Evolutionary conservation across 1,140 invertebrate species (phyloP).

Genomic region (Caenorhabditis remanei): DNA sequence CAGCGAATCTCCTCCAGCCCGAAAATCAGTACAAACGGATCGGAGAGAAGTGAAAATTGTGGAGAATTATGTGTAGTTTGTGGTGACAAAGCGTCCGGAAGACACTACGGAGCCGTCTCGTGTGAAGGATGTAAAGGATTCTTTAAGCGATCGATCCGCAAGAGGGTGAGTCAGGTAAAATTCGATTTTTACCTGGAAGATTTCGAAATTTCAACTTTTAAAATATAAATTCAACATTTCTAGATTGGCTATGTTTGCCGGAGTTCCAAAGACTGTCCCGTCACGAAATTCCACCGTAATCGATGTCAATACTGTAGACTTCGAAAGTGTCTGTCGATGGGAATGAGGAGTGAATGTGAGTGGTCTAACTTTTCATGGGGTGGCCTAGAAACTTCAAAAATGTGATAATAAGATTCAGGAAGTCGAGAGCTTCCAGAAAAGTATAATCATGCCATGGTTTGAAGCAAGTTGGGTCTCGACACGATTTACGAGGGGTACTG

Average conservation of each 20-base stretch:
- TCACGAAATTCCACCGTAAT: constrained; percentile 94
- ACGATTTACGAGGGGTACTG: neutral
- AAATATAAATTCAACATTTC: constrained; percentile 9
- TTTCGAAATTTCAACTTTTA: neutral
- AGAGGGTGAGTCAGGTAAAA: constrained; percentile 66
- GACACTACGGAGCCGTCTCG: constrained; percentile 80
- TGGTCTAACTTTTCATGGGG: neutral
- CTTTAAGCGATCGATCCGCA: constrained; percentile 74
- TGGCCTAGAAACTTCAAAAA: neutral
- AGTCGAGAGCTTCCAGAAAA: neutral
- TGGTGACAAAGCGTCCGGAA: constrained; percentile 79
- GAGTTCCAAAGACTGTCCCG: constrained; percentile 93
- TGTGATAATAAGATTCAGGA: neutral
- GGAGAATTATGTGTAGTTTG: constrained; percentile 78
- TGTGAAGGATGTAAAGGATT: constrained; percentile 86
- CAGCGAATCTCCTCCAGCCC: constrained; percentile 27
- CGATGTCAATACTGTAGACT: constrained; percentile 96
- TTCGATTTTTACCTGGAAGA: constrained; percentile 13
- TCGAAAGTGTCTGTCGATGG: constrained; percentile 94
- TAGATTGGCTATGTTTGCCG: constrained; percentile 91
- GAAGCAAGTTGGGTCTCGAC: neutral
- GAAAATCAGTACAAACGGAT: neutral
- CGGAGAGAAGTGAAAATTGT: constrained; percentile 40
- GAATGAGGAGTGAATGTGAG: constrained; percentile 98
- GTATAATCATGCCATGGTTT: constrained; percentile 2